Evolutionary conservation across 2,113 vertebrate species (phyloP).

Genomic region (Gavia stellata): DNA sequence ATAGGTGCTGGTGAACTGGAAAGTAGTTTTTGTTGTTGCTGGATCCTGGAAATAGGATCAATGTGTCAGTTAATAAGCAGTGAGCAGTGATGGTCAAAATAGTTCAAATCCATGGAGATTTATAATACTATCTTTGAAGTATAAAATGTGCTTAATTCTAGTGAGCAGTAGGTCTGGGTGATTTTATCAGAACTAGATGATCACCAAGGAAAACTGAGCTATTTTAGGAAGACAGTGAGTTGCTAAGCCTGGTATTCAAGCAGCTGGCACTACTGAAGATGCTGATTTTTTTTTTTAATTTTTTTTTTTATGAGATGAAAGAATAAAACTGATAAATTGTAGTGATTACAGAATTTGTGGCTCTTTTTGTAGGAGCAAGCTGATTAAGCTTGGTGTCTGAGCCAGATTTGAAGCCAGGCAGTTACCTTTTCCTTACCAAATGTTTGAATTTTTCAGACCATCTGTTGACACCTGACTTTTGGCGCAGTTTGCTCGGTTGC

Average conservation of each 20-base stretch:
- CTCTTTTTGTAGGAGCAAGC: neutral
- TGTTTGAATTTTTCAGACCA: neutral
- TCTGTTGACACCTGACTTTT: neutral
- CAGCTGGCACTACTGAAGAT: neutral
- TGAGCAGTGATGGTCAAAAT: neutral
- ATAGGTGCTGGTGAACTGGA: neutral
- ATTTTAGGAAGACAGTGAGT: neutral
- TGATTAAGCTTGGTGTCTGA: neutral
- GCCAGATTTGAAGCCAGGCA: neutral
- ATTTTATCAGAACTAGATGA: neutral
- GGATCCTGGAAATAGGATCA: neutral
- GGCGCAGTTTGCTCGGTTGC: neutral
- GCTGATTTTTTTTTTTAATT: neutral
- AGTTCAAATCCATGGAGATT: too few relatives aligned
- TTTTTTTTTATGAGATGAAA: neutral
- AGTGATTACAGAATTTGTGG: neutral
- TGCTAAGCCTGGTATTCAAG: constrained; percentile 5
- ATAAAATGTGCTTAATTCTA: neutral
- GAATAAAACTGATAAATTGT: neutral
- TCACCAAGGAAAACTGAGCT: neutral
- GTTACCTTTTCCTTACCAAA: neutral
- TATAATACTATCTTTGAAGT: neutral
- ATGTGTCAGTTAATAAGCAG: neutral
- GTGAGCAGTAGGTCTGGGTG: neutral
- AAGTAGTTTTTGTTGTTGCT: neutral